A percentile compares a stretch with the other conserved stretches of the same genome.
These are phyloP conservation scores for Cheilosia scutellata DNA, from an alignment of 2,888 invertebrate genomes.

Conservation along the genomic window DNA sequence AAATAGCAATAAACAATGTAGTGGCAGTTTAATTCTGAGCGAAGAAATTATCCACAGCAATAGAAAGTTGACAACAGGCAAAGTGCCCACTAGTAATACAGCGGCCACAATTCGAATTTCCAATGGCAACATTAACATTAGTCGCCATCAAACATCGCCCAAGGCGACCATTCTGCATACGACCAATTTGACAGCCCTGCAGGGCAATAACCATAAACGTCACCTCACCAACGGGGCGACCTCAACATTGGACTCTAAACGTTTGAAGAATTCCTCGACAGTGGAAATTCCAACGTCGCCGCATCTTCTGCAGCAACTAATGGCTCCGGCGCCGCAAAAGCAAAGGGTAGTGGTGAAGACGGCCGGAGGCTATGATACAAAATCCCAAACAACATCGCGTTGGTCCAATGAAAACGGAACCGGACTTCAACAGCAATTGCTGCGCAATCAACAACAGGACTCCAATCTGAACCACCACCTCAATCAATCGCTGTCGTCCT, in stretches of 20 bases:
- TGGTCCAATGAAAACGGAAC: conserved; percentile 61
- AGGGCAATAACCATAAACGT: conserved; percentile 79
- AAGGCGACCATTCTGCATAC: conserved; percentile 77
- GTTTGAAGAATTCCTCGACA: conserved; percentile 80
- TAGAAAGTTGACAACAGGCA: conserved; percentile 59
- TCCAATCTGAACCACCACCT: conserved; percentile 79
- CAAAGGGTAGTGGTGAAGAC: conserved; percentile 79
- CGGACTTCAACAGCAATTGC: conserved; percentile 63
- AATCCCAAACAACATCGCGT: conserved; percentile 60
- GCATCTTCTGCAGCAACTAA: conserved; percentile 87
- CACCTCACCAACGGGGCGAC: conserved; percentile 78
- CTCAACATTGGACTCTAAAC: conserved; percentile 80
- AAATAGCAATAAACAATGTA: conserved; percentile 63
- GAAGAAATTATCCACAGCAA: conserved; percentile 69
- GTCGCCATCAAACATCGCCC: conserved; percentile 63
- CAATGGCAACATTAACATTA: conserved; percentile 69
- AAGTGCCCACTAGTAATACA: conserved; percentile 64
- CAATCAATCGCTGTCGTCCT: conserved; percentile 70
- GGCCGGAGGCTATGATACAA: conserved; percentile 79
- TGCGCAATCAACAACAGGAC: conserved; percentile 77
- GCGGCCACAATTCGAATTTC: conserved; percentile 81
- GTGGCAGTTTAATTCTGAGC: conserved; percentile 62
- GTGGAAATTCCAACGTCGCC: conserved; percentile 82
- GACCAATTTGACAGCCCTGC: conserved; percentile 75
- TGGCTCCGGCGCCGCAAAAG: conserved; percentile 84